Base-by-base conservation (phyloP, 2,888 invertebrate species). In the Dione vanillae region DNA sequence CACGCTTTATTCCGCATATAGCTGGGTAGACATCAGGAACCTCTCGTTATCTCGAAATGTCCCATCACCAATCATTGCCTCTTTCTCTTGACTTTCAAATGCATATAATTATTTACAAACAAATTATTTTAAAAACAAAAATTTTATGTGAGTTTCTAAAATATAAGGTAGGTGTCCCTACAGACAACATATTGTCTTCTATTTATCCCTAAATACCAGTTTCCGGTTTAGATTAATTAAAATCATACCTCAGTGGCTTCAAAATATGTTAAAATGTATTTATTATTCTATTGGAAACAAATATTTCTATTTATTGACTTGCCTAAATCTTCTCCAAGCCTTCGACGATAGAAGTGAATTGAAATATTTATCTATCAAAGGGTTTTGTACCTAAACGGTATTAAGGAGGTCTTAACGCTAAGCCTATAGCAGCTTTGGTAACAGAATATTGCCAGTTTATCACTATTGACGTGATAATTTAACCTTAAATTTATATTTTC, bases 381-480 rank as follows among this genome's bases (percentile, higher is more conserved):
- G 16, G 56, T 56, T 37, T 56, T 40, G 16, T 40, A 37, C 40
- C 16, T 40, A 56, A 56, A 56, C 16, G 16, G 40, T 56, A 56
- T 56, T 56, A 56, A 56, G 37, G 12, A 16, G 56, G 19, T 40
- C 37, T 56, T 20, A 16, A 11, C 37, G 56, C 37, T 56, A 56
- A 56, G 56, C 56, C 56, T 40, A 56, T 56, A 56, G 37, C 56
- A 56, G 11, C 37, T 56, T 56, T 56, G 37, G 37, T 16, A 56
- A 56, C 37, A 19, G 37, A 40, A 56, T 40, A 40, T 56, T 40
- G 19, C 11, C 37, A 16, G 37, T 16, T 37, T 56, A 27, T 20
- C 19, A 56, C 10, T 54, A 37, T 9, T 11, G 54, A 0, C 37
- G n/a, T n/a, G 12, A 56, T 37, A 19, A 56, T 40, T 16, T 1